A percentile compares a stretch with the other conserved stretches of the same genome.
Evolutionary conservation across 2,797 vertebrate genomes (phyloP).

Genomic region (Carduelis carduelis): DNA sequence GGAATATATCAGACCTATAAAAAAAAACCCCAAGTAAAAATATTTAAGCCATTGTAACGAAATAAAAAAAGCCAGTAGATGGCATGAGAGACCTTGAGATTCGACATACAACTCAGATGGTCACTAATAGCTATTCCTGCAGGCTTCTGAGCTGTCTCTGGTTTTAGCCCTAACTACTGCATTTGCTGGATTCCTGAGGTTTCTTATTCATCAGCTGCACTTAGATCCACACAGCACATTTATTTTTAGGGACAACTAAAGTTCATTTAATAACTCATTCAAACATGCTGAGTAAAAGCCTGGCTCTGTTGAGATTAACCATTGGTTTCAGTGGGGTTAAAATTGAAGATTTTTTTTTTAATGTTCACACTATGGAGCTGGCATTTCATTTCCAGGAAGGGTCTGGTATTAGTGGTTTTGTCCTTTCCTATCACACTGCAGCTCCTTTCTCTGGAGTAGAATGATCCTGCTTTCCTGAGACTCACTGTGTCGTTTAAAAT

Average conservation of each 20-base stretch:
- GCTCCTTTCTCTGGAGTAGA: constrained; percentile 5
- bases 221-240: constrained; percentile 45
- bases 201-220: constrained; percentile 52
- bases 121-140: not conserved
- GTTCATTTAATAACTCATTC: constrained; percentile 55
- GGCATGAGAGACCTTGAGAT: constrained; percentile 66
- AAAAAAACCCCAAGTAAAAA: not conserved
- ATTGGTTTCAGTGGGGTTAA: not conserved
- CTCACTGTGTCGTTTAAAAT: constrained; percentile 22
- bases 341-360: not conserved
- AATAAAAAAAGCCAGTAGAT: constrained; percentile 69
- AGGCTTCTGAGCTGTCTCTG: not conserved
- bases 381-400: constrained; percentile 42
- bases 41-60: not conserved
- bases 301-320: constrained; percentile 33
- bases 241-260: constrained; percentile 62
- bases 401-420: not conserved
- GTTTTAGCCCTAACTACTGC: not conserved
- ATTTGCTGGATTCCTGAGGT: constrained; percentile 46
- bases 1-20: not conserved
- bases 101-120: not conserved
- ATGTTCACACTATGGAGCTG: not conserved
- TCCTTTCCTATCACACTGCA: not conserved
- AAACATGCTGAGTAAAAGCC: constrained; percentile 57
- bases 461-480: not conserved